These are phyloP conservation scores for Galleria mellonella DNA, from an alignment of 1,140 invertebrate species.

Conservation along the genomic window DNA sequence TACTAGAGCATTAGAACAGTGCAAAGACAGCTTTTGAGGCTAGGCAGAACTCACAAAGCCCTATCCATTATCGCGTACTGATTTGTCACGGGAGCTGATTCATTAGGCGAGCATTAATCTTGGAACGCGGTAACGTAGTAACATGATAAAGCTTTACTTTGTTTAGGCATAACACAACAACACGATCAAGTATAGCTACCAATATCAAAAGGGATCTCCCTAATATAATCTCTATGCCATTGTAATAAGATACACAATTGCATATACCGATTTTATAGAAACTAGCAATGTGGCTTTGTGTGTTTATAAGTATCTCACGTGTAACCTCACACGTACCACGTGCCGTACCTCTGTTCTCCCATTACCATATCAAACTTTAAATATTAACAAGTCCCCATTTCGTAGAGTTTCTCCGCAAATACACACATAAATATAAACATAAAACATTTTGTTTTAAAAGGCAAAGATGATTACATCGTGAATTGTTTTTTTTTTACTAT, in stretches of 20 bases:
- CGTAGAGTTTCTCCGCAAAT: background rate
- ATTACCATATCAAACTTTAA: conserved; percentile 5
- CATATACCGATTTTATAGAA: background rate
- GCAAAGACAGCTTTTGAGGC: conserved; percentile 1
- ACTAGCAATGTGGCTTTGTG: background rate
- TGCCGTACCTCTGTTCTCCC: background rate
- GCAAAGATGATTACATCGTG: background rate
- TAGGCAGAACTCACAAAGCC: conserved; percentile 16
- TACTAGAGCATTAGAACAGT: background rate
- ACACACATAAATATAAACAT: background rate
- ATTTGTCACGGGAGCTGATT: conserved; percentile 62
- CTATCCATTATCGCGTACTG: conserved; percentile 47
- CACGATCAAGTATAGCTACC: background rate
- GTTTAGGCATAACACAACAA: conserved; percentile 6
- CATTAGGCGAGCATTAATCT: conserved; percentile 59
- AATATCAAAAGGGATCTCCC: too few species aligned
- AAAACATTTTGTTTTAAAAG: background rate
- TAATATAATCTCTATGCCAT: too few species aligned
- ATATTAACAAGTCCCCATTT: background rate
- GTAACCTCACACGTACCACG: too few species aligned
- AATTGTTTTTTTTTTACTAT: background rate
- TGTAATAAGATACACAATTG: too few species aligned
- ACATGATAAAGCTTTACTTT: conserved; percentile 33
- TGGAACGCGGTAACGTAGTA: conserved; percentile 20
- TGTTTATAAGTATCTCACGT: background rate